Base-by-base conservation (phyloP, 2,797 vertebrate genomes). In the Lepus townsendii region DNA sequence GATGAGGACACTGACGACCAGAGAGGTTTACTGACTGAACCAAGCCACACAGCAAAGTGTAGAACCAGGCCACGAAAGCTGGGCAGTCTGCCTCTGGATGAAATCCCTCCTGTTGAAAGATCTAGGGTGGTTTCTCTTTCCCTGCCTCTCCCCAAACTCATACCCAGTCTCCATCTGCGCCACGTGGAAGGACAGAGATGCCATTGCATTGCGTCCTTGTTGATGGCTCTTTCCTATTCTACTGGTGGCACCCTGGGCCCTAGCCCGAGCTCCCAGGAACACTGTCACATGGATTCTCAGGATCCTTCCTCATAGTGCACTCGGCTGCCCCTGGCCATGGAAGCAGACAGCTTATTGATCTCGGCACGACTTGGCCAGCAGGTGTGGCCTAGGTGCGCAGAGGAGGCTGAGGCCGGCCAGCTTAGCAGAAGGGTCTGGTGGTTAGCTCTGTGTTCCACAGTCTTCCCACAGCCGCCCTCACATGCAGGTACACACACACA, bases 41-140 rank as follows among this genome's bases (percentile, higher is more conserved):
- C 63, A 90, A 95, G 83, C 57, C 66, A 82, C 89, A 72, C 50
- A 79, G 66, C 62, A 72, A 89, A 90, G 10, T 86, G 50, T 42
- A 50, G 79, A 87, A 77, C 32, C 19, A 52, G 42, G 71, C 54
- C 52, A 69, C 78, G 57, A 91, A 47, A 92, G 72, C n/a, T 24
- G 5, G 35, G 24, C 32, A 54, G 50, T n/a, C 63, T 77, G 62
- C 14, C 32, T 19, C 66, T 65, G 9, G 52, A 78, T 76, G 32
- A 73, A 93, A 92, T 50, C 57, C 57, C 69, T 65, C 80, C 75
- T 91, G 30, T 86, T 89, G 69, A 91, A 95, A 91, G 60, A 62
- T 60, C 52, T 88, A 65, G 26, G n/a, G n/a, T 87, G 35, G 27
- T 83, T 80, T 90, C 65, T 82, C 52, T 94, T 93, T 80, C 83